phyloP scores from a whole-genome alignment of 2,888 invertebrate species.

The Macrosiphum euphorbiae region DNA sequence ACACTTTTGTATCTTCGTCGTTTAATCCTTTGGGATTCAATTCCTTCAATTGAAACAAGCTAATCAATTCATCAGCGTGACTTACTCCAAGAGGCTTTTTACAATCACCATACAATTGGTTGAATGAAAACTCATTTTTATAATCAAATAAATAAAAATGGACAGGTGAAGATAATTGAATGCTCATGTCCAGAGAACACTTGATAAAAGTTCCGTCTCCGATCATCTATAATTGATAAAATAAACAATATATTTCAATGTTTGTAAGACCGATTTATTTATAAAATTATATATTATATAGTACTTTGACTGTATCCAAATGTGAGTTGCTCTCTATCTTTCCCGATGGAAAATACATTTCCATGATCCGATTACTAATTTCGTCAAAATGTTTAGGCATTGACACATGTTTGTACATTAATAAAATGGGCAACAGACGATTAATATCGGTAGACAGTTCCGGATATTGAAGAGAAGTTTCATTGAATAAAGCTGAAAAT shows the following conservation, averaged over 20 bases:
- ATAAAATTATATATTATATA: background rate
- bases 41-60: slow-evolving; percentile 52
- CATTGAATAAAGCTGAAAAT: slow-evolving; percentile 45
- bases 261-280: too few relatives aligned
- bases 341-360: slow-evolving; percentile 37
- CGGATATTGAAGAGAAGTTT: background rate
- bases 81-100: slow-evolving; percentile 49
- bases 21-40: slow-evolving; percentile 20
- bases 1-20: slow-evolving; percentile 45
- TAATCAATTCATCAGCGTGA: slow-evolving; percentile 65
- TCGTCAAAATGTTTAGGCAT: slow-evolving; percentile 22
- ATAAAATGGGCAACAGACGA: background rate
- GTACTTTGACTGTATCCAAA: slow-evolving; percentile 20
- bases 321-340: slow-evolving; percentile 20
- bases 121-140: slow-evolving; percentile 42
- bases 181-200: background rate
- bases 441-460: background rate
- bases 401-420: slow-evolving; percentile 34
- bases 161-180: slow-evolving; percentile 20
- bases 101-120: slow-evolving; percentile 24
- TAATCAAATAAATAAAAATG: slow-evolving; percentile 53
- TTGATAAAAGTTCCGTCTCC: slow-evolving; percentile 40
- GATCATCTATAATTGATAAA: slow-evolving; percentile 49
- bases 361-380: background rate
- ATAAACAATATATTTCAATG: background rate